Conservation (phyloP, 1,140 invertebrate genomes). For the Drosophila erecta region DNA sequence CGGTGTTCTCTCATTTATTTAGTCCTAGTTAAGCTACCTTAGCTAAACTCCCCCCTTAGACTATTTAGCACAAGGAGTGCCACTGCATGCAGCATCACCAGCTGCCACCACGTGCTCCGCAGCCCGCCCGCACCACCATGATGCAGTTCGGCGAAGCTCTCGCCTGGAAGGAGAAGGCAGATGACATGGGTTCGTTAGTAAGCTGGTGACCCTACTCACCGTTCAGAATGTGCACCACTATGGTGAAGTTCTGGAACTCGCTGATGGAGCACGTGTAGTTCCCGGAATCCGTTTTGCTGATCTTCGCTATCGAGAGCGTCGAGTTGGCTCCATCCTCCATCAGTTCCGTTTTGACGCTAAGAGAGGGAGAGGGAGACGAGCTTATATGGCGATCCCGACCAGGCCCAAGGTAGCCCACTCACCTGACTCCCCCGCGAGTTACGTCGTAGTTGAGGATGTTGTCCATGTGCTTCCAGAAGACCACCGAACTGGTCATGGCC, state of each 20-base stretch:
- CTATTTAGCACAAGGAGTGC: slow-evolving; percentile 44
- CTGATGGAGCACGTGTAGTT: slow-evolving; percentile 92
- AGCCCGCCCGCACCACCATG: slow-evolving; percentile 80
- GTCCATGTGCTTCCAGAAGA: slow-evolving; percentile 90
- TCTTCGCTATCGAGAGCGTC: slow-evolving; percentile 89
- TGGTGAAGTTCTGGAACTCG: slow-evolving; percentile 87
- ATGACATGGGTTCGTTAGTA: not conserved
- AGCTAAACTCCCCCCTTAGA: slow-evolving; percentile 31
- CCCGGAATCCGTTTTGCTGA: slow-evolving; percentile 90
- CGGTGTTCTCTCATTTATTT: slow-evolving; percentile 30
- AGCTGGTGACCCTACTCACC: slow-evolving; percentile 85
- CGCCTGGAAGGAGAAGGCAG: slow-evolving; percentile 83
- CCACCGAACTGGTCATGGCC: slow-evolving; percentile 88
- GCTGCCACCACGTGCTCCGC: slow-evolving; percentile 23
- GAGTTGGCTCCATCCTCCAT: slow-evolving; percentile 91
- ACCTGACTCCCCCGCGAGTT: slow-evolving; percentile 91
- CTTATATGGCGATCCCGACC: not conserved
- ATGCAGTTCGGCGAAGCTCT: slow-evolving; percentile 88
- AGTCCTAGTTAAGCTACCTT: slow-evolving; percentile 60
- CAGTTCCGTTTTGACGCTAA: slow-evolving; percentile 90
- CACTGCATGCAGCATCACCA: slow-evolving; percentile 37
- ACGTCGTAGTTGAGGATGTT: slow-evolving; percentile 90
- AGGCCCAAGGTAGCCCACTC: not conserved
- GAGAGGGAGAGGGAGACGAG: slow-evolving; percentile 20
- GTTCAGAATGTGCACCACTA: slow-evolving; percentile 90